phyloP scores from a whole-genome alignment of 1,140 invertebrate species.

The Riptortus pedestris region DNA sequence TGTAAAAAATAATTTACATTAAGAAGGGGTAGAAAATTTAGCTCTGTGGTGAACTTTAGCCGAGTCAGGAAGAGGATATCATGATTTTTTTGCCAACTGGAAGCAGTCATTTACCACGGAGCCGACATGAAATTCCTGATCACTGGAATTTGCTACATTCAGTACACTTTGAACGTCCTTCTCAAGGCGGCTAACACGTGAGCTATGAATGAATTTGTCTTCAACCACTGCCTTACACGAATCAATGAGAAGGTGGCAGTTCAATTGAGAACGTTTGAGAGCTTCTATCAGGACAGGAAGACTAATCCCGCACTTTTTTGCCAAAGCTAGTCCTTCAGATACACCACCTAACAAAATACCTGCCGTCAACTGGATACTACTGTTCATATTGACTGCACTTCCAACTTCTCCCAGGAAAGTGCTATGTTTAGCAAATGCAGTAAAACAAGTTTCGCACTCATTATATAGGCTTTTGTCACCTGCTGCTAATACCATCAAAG shows the following conservation, averaged over 20 bases:
- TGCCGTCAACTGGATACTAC: conserved; percentile 77
- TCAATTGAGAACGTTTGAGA: conserved; percentile 69
- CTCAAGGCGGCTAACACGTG: conserved; percentile 84
- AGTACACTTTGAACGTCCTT: conserved; percentile 84
- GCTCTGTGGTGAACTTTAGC: conserved; percentile 85
- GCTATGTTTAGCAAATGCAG: not conserved
- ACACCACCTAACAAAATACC: conserved; percentile 78
- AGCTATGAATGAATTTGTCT: conserved; percentile 62
- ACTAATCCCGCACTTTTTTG: conserved; percentile 78
- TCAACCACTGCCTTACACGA: conserved; percentile 80
- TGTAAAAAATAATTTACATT: too few relatives aligned
- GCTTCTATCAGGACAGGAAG: conserved; percentile 85
- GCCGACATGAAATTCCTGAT: conserved; percentile 79
- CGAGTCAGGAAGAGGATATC: conserved; percentile 84
- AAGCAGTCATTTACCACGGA: conserved; percentile 90
- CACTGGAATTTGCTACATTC: conserved; percentile 79
- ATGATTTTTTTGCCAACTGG: conserved; percentile 86
- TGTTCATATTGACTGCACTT: conserved; percentile 87
- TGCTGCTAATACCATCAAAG: conserved; percentile 75
- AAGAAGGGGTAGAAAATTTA: too few relatives aligned
- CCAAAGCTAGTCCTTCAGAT: conserved; percentile 84
- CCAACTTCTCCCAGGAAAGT: conserved; percentile 58
- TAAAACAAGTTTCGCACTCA: conserved; percentile 85
- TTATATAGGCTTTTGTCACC: conserved; percentile 81
- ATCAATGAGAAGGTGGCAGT: conserved; percentile 67